phyloP scores from a whole-genome alignment of 2,797 vertebrate genomes.

The Adrianichthys oophorus region DNA sequence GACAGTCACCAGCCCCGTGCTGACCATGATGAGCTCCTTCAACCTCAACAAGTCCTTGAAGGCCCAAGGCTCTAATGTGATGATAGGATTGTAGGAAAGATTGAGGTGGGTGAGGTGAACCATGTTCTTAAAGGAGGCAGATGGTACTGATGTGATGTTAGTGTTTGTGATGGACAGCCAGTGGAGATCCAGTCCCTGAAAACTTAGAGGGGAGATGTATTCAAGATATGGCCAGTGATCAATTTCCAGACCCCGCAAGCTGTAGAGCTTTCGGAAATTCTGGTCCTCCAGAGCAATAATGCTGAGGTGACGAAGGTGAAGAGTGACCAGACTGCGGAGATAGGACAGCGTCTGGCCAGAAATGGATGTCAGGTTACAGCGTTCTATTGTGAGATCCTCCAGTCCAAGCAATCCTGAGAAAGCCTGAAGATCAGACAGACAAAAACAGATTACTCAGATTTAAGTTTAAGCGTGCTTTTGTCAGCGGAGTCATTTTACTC shows the following conservation, averaged over 20 bases:
- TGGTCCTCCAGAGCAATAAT: slow-evolving; percentile 89
- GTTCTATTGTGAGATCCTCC: slow-evolving; percentile 90
- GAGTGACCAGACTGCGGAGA: slow-evolving; percentile 87
- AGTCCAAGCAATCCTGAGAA: slow-evolving; percentile 90
- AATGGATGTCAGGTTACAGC: slow-evolving; percentile 94
- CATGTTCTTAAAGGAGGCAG: slow-evolving; percentile 88
- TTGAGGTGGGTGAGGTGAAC: slow-evolving; percentile 91
- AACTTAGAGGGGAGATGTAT: slow-evolving; percentile 87
- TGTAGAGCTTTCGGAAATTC: slow-evolving; percentile 89
- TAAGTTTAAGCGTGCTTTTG: background rate
- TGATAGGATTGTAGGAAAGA: slow-evolving; percentile 94
- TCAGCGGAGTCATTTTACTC: too few relatives aligned
- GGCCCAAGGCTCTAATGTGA: slow-evolving; percentile 86
- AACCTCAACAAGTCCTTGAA: slow-evolving; percentile 91
- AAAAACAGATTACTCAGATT: background rate
- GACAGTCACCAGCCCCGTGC: slow-evolving; percentile 84
- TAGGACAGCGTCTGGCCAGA: slow-evolving; percentile 91
- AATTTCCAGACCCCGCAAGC: slow-evolving; percentile 88
- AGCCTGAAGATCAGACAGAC: slow-evolving; percentile 64
- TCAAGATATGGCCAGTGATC: slow-evolving; percentile 92
- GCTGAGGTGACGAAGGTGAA: slow-evolving; percentile 89
- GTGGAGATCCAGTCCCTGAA: slow-evolving; percentile 91
- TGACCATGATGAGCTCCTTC: slow-evolving; percentile 93
- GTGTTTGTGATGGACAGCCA: slow-evolving; percentile 94
- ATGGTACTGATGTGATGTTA: slow-evolving; percentile 92